Evolutionary conservation across 2,888 invertebrate genomes (phyloP).

Genomic region (Chorisops tibialis): DNA sequence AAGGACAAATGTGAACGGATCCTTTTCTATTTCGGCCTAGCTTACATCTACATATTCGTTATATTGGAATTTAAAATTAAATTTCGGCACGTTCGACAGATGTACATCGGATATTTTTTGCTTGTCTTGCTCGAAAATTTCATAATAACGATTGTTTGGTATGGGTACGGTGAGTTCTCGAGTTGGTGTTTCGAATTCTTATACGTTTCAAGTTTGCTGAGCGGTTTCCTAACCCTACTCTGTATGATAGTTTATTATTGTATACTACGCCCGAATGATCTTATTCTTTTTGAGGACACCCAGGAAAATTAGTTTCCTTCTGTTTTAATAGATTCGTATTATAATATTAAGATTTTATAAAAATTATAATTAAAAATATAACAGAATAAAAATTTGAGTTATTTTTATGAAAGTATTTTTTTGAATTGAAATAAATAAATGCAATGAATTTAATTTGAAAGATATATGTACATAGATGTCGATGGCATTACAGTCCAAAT

Average conservation of each 20-base stretch:
- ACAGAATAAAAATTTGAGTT: too few relatives aligned
- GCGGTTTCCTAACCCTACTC: slow-evolving; percentile 58
- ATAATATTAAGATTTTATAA: too few relatives aligned
- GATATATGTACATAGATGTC: too few relatives aligned
- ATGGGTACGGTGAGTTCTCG: slow-evolving; percentile 55
- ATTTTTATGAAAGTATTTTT: too few relatives aligned
- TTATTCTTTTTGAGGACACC: slow-evolving; percentile 49
- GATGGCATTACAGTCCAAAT: too few relatives aligned
- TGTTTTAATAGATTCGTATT: too few relatives aligned
- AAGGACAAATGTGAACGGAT: slow-evolving; percentile 55
- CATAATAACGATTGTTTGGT: slow-evolving; percentile 70
- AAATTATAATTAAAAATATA: too few relatives aligned
- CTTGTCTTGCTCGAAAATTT: slow-evolving; percentile 66
- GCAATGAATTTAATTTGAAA: too few relatives aligned
- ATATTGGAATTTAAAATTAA: slow-evolving; percentile 76
- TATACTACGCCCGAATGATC: slow-evolving; percentile 62
- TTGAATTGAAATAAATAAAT: too few relatives aligned
- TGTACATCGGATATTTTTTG: slow-evolving; percentile 66
- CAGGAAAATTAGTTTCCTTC: not conserved
- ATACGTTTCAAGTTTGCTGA: slow-evolving; percentile 60
- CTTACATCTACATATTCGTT: slow-evolving; percentile 71
- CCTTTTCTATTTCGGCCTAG: slow-evolving; percentile 66
- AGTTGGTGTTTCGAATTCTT: slow-evolving; percentile 71
- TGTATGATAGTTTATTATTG: slow-evolving; percentile 64
- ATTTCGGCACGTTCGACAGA: slow-evolving; percentile 68